Percentiles rank a stretch among this genome's conserved stretches.
These are phyloP conservation scores for Eulacestoma nigropectus DNA, from an alignment of 2,113 vertebrate genomes.

Conservation along the genomic window DNA sequence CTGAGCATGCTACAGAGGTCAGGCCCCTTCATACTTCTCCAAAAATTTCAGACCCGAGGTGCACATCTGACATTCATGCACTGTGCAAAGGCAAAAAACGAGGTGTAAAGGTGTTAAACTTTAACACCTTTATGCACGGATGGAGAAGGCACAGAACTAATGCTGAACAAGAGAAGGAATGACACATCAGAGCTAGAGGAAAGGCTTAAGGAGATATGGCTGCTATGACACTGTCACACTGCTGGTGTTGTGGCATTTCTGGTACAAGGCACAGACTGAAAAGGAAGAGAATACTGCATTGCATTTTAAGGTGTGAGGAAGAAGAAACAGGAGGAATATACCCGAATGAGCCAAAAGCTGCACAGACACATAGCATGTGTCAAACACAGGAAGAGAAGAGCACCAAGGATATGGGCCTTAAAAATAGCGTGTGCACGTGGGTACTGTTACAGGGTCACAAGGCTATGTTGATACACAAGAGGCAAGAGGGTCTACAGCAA, in stretches of 20 bases:
- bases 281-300: background rate
- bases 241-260: background rate
- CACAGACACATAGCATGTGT: background rate
- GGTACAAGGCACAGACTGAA: background rate
- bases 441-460: background rate
- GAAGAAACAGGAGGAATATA: background rate
- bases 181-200: background rate
- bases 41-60: background rate
- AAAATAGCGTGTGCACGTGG: accelerated
- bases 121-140: background rate
- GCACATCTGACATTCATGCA: background rate
- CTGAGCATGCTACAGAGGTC: background rate
- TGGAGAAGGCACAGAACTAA: background rate
- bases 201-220: background rate
- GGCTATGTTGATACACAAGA: background rate
- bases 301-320: background rate
- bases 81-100: background rate
- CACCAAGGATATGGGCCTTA: background rate
- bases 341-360: background rate
- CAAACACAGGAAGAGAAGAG: background rate
- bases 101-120: background rate
- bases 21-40: background rate
- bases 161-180: background rate
- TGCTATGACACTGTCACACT: background rate
- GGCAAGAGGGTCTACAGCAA: background rate